These are phyloP conservation scores for Silurus meridionalis DNA, from an alignment of 2,113 vertebrate species.

Conservation along the genomic window DNA sequence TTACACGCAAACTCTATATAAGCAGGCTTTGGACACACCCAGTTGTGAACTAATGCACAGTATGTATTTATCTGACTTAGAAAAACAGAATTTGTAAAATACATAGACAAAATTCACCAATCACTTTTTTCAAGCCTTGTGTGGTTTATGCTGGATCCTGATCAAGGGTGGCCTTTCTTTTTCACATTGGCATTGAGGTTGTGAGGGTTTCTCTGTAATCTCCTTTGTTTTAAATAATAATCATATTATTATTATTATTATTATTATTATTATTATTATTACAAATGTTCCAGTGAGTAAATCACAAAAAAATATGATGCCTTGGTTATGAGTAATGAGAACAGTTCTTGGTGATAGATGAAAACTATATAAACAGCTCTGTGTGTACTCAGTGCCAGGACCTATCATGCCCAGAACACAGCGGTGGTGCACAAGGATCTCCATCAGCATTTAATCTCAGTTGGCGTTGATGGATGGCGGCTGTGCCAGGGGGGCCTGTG, in stretches of 20 bases:
- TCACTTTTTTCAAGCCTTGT: neutral
- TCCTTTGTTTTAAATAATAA: neutral
- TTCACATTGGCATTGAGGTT: neutral
- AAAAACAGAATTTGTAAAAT: no score
- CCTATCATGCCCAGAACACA: neutral
- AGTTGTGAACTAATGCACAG: no score
- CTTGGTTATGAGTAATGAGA: neutral
- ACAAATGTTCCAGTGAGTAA: neutral
- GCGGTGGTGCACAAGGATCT: neutral
- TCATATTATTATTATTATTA: neutral
- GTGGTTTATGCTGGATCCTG: neutral
- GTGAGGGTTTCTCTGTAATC: neutral
- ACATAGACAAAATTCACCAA: no score
- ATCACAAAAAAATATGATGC: neutral
- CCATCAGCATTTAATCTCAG: neutral
- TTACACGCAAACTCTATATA: no score
- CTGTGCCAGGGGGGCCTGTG: neutral
- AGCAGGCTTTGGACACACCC: no score
- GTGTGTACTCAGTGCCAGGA: neutral
- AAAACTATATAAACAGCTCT: neutral
- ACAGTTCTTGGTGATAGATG: neutral
- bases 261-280: neutral
- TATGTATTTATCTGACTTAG: no score
- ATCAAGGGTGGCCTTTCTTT: neutral
- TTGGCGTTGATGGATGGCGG: conserved; percentile 44